phyloP scores from a whole-genome alignment of 1,140 invertebrate genomes.

The Telenomus remus region DNA sequence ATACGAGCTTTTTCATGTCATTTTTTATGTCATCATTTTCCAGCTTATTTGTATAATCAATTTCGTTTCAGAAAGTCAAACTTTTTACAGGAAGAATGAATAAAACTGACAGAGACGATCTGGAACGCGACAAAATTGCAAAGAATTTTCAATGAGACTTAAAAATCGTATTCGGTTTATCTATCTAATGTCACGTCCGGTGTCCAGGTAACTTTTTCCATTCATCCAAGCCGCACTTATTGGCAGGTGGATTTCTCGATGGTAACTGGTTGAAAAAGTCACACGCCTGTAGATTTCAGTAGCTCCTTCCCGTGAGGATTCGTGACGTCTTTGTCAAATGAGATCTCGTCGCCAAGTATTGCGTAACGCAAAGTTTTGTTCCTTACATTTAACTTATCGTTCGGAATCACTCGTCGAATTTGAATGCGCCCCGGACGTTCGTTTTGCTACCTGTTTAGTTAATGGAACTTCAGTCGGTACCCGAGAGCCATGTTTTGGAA shows the following conservation, averaged over 20 bases:
- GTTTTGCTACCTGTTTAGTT: conserved; percentile 28
- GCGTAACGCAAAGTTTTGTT: conserved; percentile 33
- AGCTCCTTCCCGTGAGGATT: conserved; percentile 32
- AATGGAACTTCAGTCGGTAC: neutral
- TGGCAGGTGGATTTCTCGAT: conserved; percentile 52
- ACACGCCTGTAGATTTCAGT: conserved; percentile 51
- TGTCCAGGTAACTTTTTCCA: conserved; percentile 45
- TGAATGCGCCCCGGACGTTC: conserved; percentile 29
- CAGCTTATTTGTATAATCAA: neutral
- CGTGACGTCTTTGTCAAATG: conserved; percentile 50
- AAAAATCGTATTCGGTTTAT: conserved; percentile 32
- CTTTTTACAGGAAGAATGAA: neutral
- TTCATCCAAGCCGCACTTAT: conserved; percentile 51
- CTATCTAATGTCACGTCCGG: conserved; percentile 29
- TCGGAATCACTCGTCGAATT: conserved; percentile 35
- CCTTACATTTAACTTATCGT: conserved; percentile 32
- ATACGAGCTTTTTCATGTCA: conserved; percentile 3
- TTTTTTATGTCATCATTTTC: conserved; percentile 2
- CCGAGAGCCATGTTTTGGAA: conserved; percentile 6
- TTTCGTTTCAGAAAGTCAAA: no score
- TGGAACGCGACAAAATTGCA: neutral
- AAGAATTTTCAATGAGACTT: conserved; percentile 29
- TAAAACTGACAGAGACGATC: conserved; percentile 5
- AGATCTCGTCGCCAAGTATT: conserved; percentile 33
- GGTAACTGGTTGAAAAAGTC: conserved; percentile 47